These are phyloP conservation scores for Oreochromis grahami DNA, from an alignment of 2,797 vertebrate species.

Conservation along the genomic window DNA sequence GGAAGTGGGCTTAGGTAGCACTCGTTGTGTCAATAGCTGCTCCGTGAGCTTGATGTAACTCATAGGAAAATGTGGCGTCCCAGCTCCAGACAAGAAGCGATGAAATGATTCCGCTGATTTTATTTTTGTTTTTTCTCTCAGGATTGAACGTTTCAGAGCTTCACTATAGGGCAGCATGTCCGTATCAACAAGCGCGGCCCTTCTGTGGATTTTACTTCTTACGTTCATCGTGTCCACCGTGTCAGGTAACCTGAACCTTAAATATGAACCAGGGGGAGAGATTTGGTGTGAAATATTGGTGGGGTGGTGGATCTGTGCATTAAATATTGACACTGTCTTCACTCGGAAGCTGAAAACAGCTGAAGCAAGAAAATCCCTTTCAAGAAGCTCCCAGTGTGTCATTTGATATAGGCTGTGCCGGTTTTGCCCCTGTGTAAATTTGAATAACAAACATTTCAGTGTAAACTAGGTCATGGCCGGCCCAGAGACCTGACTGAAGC, in stretches of 20 bases:
- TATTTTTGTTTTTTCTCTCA: not conserved
- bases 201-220: not conserved
- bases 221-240: not conserved
- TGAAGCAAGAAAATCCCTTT: not conserved
- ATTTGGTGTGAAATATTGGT: not conserved
- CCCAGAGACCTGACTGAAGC: not conserved
- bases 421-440: not conserved
- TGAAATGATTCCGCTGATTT: not conserved
- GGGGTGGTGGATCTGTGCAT: not conserved
- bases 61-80: not conserved
- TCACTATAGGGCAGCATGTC: conserved; percentile 19
- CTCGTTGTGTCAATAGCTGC: rapidly evolving
- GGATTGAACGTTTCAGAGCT: not conserved
- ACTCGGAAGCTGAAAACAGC: not conserved
- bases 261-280: not conserved
- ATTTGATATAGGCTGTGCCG: not conserved
- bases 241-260: conserved; percentile 44
- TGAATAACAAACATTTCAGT: not conserved
- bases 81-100: not conserved
- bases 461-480: not conserved
- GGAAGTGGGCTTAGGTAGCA: conserved; percentile 25
- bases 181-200: not conserved
- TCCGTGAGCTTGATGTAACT: not conserved
- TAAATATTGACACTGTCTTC: not conserved
- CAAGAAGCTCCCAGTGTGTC: not conserved